Evolutionary conservation across 2,888 invertebrate genomes (phyloP).

Genomic region (Microctonus brassicae): DNA sequence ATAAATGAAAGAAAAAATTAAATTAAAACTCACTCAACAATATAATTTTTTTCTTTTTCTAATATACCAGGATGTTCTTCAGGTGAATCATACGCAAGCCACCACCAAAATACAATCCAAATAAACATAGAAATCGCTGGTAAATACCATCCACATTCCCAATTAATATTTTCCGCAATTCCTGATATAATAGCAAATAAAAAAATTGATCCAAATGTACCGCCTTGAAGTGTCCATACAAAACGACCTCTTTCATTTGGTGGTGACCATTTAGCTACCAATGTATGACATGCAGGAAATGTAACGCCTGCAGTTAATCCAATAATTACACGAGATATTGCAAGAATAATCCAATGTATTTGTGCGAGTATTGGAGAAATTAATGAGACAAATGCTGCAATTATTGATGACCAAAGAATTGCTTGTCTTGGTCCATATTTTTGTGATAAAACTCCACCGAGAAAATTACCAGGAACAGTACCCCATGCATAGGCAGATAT

Average conservation of each 20-base stretch:
- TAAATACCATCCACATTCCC: slow-evolving; percentile 79
- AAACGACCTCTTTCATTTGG: slow-evolving; percentile 83
- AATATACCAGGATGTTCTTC: slow-evolving; percentile 75
- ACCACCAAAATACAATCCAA: slow-evolving; percentile 75
- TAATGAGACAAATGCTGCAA: slow-evolving; percentile 52
- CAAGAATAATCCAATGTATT: slow-evolving; percentile 53
- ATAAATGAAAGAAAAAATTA: background rate
- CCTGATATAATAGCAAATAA: slow-evolving; percentile 79
- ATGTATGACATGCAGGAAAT: slow-evolving; percentile 76
- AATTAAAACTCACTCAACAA: slow-evolving; percentile 60
- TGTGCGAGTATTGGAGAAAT: slow-evolving; percentile 57
- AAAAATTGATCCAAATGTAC: slow-evolving; percentile 79
- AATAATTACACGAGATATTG: slow-evolving; percentile 53
- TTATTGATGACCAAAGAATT: slow-evolving; percentile 58
- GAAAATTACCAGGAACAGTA: slow-evolving; percentile 60
- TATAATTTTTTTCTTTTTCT: slow-evolving; percentile 76
- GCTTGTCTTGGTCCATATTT: slow-evolving; percentile 55
- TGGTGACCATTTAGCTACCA: slow-evolving; percentile 82
- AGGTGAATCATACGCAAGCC: slow-evolving; percentile 77
- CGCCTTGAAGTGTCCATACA: slow-evolving; percentile 80
- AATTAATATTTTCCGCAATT: slow-evolving; percentile 75
- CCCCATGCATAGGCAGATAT: slow-evolving; percentile 61
- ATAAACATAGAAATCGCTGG: slow-evolving; percentile 73
- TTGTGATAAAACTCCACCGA: slow-evolving; percentile 58
- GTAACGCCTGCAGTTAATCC: slow-evolving; percentile 71